These are phyloP conservation scores for Chauna torquata DNA, from an alignment of 2,113 vertebrate genomes.

Conservation along the genomic window DNA sequence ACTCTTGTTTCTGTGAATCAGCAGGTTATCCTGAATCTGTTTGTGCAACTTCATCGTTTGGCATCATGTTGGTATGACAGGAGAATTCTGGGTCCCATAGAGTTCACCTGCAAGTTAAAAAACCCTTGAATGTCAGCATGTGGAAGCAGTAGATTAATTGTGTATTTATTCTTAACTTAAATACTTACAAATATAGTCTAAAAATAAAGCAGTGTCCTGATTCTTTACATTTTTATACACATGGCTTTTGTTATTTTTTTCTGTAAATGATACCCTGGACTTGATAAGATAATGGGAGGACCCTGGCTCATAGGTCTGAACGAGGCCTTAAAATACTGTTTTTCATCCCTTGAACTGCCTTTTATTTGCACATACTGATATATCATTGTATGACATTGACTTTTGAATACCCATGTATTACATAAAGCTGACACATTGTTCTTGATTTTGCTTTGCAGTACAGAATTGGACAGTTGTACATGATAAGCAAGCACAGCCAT, in stretches of 20 bases:
- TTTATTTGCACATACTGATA: background rate
- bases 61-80: background rate
- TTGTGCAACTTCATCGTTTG: background rate
- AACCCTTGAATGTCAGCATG: background rate
- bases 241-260: background rate
- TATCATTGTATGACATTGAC: background rate
- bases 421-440: background rate
- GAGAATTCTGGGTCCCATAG: background rate
- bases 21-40: background rate
- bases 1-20: background rate
- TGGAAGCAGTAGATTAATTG: background rate
- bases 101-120: background rate
- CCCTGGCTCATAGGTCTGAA: background rate
- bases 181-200: background rate
- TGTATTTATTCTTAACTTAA: background rate
- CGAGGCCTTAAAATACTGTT: background rate
- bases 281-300: background rate
- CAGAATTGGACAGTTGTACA: constrained; percentile 91
- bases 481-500: constrained; percentile 96
- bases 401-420: background rate
- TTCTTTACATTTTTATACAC: background rate
- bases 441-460: constrained; percentile 74
- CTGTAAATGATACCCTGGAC: background rate
- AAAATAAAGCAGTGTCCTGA: background rate
- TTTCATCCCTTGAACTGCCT: background rate